phyloP scores from a whole-genome alignment of 1,140 invertebrate species.

The Papilio helenus region DNA sequence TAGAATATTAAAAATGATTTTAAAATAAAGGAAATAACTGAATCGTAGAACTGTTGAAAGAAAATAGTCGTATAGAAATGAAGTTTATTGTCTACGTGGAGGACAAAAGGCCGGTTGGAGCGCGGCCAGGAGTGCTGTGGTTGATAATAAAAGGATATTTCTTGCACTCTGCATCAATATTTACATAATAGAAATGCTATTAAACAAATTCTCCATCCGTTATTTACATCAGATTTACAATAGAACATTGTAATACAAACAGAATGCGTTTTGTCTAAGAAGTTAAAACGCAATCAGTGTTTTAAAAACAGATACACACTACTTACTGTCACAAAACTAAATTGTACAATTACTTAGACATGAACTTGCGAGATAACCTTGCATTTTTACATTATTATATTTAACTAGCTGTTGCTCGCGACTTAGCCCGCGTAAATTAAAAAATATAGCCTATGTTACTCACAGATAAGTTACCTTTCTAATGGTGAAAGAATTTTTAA shows the following conservation, averaged over 20 bases:
- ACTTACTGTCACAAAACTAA: no score
- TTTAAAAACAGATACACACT: no score
- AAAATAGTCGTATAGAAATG: constrained; percentile 23
- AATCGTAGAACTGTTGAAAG: constrained; percentile 23
- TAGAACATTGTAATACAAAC: neutral
- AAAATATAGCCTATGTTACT: no score
- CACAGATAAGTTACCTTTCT: no score
- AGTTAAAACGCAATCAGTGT: no score
- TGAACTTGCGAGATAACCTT: no score
- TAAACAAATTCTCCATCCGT: neutral
- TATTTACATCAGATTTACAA: neutral
- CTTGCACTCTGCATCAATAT: constrained; percentile 21
- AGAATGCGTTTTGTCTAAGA: no score
- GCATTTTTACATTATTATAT: no score
- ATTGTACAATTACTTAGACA: no score
- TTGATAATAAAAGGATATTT: constrained; percentile 26
- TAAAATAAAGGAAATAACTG: constrained; percentile 13
- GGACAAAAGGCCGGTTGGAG: constrained; percentile 13
- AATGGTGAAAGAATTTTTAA: no score
- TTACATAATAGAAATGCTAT: constrained; percentile 3
- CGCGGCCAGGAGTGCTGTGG: constrained; percentile 9
- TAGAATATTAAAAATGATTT: neutral
- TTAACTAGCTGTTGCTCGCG: no score
- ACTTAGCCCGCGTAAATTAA: no score
- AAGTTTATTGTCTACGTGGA: constrained; percentile 26